phyloP scores from a whole-genome alignment of 2,797 vertebrate species.

The Sardinella longiceps region DNA sequence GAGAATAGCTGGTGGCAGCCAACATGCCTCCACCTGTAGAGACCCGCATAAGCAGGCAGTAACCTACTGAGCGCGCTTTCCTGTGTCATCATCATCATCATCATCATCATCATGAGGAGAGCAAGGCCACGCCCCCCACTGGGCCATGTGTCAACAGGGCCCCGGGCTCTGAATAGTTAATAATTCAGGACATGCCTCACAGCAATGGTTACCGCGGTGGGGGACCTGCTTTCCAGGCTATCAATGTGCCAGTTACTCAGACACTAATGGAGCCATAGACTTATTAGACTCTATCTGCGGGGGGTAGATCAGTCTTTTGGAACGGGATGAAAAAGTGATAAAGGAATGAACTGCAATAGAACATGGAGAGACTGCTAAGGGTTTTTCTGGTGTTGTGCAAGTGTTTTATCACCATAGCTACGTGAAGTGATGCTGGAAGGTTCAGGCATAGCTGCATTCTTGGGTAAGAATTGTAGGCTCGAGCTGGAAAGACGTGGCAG shows the following conservation, averaged over 20 bases:
- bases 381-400: background rate
- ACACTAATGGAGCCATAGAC: background rate
- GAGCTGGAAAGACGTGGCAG: background rate
- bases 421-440: background rate
- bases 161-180: conserved; percentile 10
- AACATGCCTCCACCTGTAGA: background rate
- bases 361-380: background rate
- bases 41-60: background rate
- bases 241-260: background rate
- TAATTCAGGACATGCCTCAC: background rate
- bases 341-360: no score
- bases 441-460: background rate
- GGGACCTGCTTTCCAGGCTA: background rate
- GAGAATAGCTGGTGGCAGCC: background rate
- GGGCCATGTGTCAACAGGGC: background rate
- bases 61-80: background rate
- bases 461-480: background rate
- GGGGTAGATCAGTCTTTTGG: no score
- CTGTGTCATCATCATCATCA: background rate
- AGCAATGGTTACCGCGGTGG: background rate
- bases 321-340: no score
- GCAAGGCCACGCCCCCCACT: background rate
- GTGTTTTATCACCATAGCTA: background rate
- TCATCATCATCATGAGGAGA: background rate
- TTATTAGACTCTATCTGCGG: background rate